Evolutionary conservation across 2,113 vertebrate genomes (phyloP), one percentile per base, ranked within the genome.

Genomic region (Alosa alosa): DNA sequence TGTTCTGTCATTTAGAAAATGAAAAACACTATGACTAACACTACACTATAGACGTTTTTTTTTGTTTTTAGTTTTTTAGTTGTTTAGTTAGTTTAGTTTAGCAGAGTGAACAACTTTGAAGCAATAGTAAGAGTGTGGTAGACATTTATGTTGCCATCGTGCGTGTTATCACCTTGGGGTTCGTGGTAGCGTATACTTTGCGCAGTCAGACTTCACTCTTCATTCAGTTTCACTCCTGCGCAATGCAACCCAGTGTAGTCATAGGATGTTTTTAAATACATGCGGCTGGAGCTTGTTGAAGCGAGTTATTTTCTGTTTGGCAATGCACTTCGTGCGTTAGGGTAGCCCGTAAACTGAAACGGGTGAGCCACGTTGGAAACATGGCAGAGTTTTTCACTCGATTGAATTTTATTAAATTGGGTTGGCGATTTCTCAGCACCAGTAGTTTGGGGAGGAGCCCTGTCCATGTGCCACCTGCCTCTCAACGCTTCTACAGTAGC

Each of bases 301-400:
- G 72, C 72, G 13, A 78, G 72, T 78, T 78, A 78, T 78, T 78
- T 78, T 78, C 72, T 39, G 72, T 78, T 15, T 78, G 72, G 72
- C 31, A 17, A 78, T 78, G 72, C 31, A 36, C 72, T 17, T 3
- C 31, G 15, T 6, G 18, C 72, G 31, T 39, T 36, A 78, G 72
- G 72, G 10, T 78, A 78, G 72, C 72, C 81, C 3, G 81, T 20
- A 11, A 78, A 78, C 31, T 15, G 10, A 13, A 6, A 45, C 52
- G 22, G 52, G 47, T 64, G 44, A 10, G 44, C 25, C 13, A 36
- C 11, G n/a, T 5, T 6, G 85, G 45, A 91, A 83, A 85, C 36
- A 95, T 95, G 95, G 84, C 93, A 89, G 87, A 93, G 84, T 84
- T 87, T 1, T 50, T 90, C 36, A 20, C 22, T 25, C 57, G 91